Conservation (phyloP, 2,888 invertebrate species). For the Polietes domitor region DNA sequence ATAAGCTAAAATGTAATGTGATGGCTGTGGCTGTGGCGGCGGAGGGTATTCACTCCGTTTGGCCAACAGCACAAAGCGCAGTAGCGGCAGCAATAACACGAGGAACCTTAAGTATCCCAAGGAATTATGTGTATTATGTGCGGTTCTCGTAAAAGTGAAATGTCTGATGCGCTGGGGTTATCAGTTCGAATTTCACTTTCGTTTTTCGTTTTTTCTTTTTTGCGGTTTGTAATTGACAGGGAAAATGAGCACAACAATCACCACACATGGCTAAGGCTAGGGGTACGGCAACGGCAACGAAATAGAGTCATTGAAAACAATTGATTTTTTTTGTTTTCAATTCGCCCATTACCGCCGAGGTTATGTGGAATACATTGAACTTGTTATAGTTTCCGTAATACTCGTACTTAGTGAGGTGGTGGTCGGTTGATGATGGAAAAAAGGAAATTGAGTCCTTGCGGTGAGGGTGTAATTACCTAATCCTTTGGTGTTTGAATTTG, state of each 20-base stretch:
- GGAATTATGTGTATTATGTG: constrained; percentile 65
- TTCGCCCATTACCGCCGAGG: neutral
- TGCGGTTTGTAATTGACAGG: neutral
- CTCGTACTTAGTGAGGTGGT: neutral
- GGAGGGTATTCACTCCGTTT: neutral
- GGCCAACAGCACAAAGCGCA: neutral
- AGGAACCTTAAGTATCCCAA: constrained; percentile 10
- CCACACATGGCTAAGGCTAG: neutral
- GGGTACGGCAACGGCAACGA: neutral
- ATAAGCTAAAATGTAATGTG: constrained; percentile 67
- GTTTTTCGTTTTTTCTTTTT: neutral
- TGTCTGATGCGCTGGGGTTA: constrained; percentile 17
- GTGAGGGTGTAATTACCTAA: neutral
- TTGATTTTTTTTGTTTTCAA: constrained; percentile 7
- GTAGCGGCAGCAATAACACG: neutral
- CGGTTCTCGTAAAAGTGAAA: constrained; percentile 60
- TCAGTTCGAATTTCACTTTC: constrained; percentile 45
- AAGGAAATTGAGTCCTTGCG: neutral
- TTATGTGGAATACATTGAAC: neutral
- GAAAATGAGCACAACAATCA: neutral
- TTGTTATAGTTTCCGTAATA: neutral
- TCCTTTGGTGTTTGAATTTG: neutral
- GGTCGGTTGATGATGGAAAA: neutral
- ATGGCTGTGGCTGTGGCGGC: constrained; percentile 27
- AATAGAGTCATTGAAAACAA: constrained; percentile 11